Evolutionary conservation across 2,113 vertebrate species (phyloP), one percentile per base, ranked within the genome.

Genomic region (Bos indicus): DNA sequence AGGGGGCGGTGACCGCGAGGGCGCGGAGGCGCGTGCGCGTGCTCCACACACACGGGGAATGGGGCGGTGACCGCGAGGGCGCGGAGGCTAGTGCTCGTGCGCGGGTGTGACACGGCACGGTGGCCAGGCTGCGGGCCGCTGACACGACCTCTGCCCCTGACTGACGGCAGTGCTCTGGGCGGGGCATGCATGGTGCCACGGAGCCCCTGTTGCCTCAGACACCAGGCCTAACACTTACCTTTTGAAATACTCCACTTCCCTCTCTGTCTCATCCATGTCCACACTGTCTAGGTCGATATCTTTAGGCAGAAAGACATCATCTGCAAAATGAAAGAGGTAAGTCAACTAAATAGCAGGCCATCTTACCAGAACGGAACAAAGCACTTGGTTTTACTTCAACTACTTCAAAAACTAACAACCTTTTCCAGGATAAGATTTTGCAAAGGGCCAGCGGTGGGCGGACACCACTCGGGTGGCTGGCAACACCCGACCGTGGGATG

Each of bases 231-330:
- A 46, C 40, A 64, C 67, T 28, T 98, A 99, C 99, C 99, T 99
- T 99, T 99, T 99, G 98, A 99, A 99, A 98, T 99, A 99, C 82
- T 99, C 99, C 98, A 99, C 99, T 98, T 99, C 99, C 97, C 99
- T 98, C 98, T 99, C 99, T 0, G 99, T 99, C 98, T 99, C 99
- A 93, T 99, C 99, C 99, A 99, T 99, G 87, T 99, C 99, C 97
- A 99, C 99, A 0, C 99, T 99, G 96, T 99, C 99, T 90, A 99
- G 98, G 98, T 99, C 99, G 43, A 99, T 99, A 98, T 99, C 99
- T 99, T 99, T 99, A 98, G 99, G 99, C 96, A 99, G 99, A 98
- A 99, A 99, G 52, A 99, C 99, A 59, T 99, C 99, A 99, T 99
- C 99, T 99, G 90, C 74, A 98, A 98, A 81, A 40, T 56, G 80